Evolutionary conservation across 2,888 invertebrate species (phyloP).

Genomic region (Rapana venosa): DNA sequence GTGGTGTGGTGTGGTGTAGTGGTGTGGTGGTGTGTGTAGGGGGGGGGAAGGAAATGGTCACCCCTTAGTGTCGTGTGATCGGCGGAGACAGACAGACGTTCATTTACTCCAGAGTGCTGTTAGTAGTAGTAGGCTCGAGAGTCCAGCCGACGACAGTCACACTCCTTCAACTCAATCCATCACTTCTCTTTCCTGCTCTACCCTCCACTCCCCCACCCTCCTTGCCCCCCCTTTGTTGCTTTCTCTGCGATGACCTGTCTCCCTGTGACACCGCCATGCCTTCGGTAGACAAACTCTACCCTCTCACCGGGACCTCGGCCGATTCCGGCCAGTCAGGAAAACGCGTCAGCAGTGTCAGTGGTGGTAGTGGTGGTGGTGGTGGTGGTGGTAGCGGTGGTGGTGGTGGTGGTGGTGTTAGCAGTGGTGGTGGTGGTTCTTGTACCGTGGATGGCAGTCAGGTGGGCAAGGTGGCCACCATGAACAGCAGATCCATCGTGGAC

Average conservation of each 20-base stretch:
- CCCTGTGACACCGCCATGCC: constrained; percentile 7
- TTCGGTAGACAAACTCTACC: background rate
- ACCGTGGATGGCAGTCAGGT: background rate
- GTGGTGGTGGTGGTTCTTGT: background rate
- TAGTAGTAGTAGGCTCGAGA: too few relatives aligned
- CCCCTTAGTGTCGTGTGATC: too few relatives aligned
- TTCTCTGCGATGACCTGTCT: too few relatives aligned
- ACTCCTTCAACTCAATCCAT: too few relatives aligned
- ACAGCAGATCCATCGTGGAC: background rate
- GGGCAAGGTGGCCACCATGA: background rate
- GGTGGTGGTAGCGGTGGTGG: background rate
- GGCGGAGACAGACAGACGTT: too few relatives aligned
- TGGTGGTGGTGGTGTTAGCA: background rate
- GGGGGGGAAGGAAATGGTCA: too few relatives aligned
- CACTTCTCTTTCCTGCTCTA: too few relatives aligned
- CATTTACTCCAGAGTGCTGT: too few relatives aligned
- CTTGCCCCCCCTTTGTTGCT: too few relatives aligned
- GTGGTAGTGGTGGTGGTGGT: background rate
- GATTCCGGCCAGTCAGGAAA: background rate
- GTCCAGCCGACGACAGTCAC: too few relatives aligned
- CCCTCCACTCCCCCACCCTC: background rate
- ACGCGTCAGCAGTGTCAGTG: background rate
- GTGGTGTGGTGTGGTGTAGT: background rate
- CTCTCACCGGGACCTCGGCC: background rate
- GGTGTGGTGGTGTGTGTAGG: too few relatives aligned